A percentile compares a stretch with the other conserved stretches of the same genome.
Conservation (phyloP, 2,888 invertebrate species). For the Torymus texanus region DNA sequence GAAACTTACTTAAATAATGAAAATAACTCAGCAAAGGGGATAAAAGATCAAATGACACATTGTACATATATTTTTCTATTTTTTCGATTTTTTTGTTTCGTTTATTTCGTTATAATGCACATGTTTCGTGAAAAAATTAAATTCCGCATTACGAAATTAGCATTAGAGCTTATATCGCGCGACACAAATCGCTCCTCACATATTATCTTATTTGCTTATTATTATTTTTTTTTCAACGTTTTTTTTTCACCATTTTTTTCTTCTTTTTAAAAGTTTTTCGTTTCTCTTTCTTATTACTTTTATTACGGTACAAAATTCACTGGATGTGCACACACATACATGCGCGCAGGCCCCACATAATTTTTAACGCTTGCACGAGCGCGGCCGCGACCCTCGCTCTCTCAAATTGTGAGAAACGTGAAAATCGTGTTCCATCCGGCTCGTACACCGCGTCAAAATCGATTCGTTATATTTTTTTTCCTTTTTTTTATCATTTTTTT, state of each 20-base stretch:
- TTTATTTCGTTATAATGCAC: conserved; percentile 75
- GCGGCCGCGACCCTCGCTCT: conserved; percentile 9
- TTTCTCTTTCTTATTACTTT: conserved; percentile 50
- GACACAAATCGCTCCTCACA: conserved; percentile 2
- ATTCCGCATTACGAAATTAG: conserved; percentile 75
- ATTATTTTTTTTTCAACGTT: conserved; percentile 32
- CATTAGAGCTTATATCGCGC: conserved; percentile 61
- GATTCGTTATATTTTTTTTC: conserved; percentile 38
- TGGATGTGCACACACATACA: conserved; percentile 29
- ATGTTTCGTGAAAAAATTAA: conserved; percentile 76
- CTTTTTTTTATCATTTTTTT: conserved; percentile 44
- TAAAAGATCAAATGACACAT: conserved; percentile 25
- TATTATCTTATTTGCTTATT: no score
- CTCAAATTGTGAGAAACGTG: conserved; percentile 1
- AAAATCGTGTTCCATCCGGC: conserved; percentile 3
- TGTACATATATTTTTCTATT: conserved; percentile 58
- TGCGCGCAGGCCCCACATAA: conserved; percentile 9
- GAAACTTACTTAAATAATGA: no score
- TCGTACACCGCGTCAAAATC: background rate
- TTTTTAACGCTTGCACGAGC: conserved; percentile 43
- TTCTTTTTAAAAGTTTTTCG: conserved; percentile 50
- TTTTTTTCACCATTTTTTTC: conserved; percentile 46
- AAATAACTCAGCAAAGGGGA: conserved; percentile 2
- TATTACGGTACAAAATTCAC: conserved; percentile 58
- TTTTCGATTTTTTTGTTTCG: conserved; percentile 74